These are phyloP conservation scores for Bombus waltoni DNA, from an alignment of 1,140 invertebrate genomes.

Conservation along the genomic window DNA sequence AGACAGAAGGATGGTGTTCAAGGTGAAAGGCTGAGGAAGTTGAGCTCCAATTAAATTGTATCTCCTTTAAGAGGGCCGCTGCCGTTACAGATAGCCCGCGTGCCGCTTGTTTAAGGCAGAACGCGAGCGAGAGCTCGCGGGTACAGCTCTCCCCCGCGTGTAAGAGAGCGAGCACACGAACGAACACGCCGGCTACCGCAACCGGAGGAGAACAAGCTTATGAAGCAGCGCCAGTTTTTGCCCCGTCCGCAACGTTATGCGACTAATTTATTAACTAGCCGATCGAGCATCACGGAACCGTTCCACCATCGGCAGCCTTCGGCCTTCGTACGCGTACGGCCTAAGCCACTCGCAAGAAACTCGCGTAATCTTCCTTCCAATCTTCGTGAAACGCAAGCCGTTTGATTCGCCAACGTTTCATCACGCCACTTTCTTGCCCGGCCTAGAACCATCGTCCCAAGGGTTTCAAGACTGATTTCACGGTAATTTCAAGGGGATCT, in stretches of 20 bases:
- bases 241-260: slow-evolving; percentile 43
- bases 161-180: not conserved
- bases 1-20: slow-evolving; percentile 55
- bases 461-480: not conserved
- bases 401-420: slow-evolving; percentile 56
- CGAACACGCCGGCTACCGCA: not conserved
- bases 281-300: slow-evolving; percentile 57
- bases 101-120: slow-evolving; percentile 50
- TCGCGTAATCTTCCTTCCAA: slow-evolving; percentile 56
- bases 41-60: slow-evolving; percentile 68
- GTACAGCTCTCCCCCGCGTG: slow-evolving; percentile 25
- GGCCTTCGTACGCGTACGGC: slow-evolving; percentile 27
- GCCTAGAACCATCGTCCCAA: not conserved
- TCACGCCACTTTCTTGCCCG: slow-evolving; percentile 54
- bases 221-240: slow-evolving; percentile 64
- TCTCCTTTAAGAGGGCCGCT: slow-evolving; percentile 62
- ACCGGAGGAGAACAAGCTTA: slow-evolving; percentile 46
- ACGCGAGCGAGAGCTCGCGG: slow-evolving; percentile 7
- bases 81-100: slow-evolving; percentile 51
- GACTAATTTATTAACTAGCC: slow-evolving; percentile 68
- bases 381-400: slow-evolving; percentile 59
- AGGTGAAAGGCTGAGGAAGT: slow-evolving; percentile 67
- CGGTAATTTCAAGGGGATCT: not conserved
- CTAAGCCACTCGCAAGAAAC: slow-evolving; percentile 53
- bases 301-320: slow-evolving; percentile 28